Evolutionary conservation across 2,888 invertebrate species (phyloP), one percentile per base, ranked within the genome.

Genomic region (Altica lythri): DNA sequence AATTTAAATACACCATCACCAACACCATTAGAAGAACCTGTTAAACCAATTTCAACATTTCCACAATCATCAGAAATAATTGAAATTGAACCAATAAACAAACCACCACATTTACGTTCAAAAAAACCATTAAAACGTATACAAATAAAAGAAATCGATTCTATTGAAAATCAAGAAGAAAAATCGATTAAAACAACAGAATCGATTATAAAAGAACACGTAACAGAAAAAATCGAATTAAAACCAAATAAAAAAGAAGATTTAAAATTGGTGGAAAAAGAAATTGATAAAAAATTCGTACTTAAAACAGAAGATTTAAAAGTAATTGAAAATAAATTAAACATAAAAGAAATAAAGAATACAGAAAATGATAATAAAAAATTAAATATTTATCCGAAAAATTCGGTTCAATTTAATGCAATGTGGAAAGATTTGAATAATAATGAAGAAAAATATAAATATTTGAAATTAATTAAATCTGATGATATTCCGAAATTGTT

Each of bases 81-180:
- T 52, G 60, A 75, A 35, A 71, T 82, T 17, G 63, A 77, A 62
- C 77, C 83, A 2, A 78, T 85, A 19, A 75, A 78, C 60, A 87
- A 86, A 75, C 81, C 83, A 4, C 83, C 85, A 1, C 86, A 86
- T 75, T 74, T 84, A 63, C 75, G 83, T 59, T 86, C 86, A 6
- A 85, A 85, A 82, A 80, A 81, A 69, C 79, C 82, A 0, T 68
- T 87, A 10, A 83, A 79, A 68, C 69, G 80, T 19, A 75, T 87
- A 50, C 45, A 65, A 56, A 72, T 74, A 42, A 49, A 50, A 44
- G 68, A 70, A 63, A 53, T 57, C 42, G 46, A 60, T 53, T 43
- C 17, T 17, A 10, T 52, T 13, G 45, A 14, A 25, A 27, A 12
- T 2, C 30, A 40, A 43, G 37, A n/a, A n/a, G n/a, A n/a, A n/a